Percentiles rank a stretch among this genome's conserved stretches.
These are phyloP conservation scores for Sebastes wilsoni DNA, from an alignment of 2,797 vertebrate species.

Conservation along the genomic window DNA sequence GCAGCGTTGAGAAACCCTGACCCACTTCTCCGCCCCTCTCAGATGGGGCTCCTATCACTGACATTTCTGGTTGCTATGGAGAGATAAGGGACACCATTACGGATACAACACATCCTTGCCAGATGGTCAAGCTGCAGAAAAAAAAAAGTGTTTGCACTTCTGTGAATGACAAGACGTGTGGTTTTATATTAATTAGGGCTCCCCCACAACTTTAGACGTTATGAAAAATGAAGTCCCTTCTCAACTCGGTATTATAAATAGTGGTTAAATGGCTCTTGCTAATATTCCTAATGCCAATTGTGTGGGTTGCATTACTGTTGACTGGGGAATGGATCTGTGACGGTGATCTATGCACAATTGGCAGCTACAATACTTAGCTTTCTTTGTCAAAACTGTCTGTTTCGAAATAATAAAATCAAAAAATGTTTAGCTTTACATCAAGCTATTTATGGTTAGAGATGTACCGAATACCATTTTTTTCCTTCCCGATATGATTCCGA, in stretches of 20 bases:
- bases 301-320: conserved; percentile 3
- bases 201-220: conserved; percentile 6
- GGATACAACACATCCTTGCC: conserved; percentile 39
- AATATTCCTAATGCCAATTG: not conserved
- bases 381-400: not conserved
- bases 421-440: not conserved
- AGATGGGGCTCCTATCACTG: conserved; percentile 52
- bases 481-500: too few relatives aligned
- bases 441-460: not conserved
- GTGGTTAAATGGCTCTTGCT: conserved; percentile 8
- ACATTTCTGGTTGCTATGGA: conserved; percentile 54
- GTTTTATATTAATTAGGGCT: conserved; percentile 39
- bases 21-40: conserved; percentile 50
- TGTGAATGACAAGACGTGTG: conserved; percentile 20
- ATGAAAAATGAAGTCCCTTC: not conserved
- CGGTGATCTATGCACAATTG: not conserved
- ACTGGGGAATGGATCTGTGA: not conserved
- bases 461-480: not conserved
- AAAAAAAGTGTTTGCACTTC: conserved; percentile 16
- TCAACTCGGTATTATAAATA: conserved; percentile 21
- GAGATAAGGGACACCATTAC: conserved; percentile 40
- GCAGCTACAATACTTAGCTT: not conserved
- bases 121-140: conserved; percentile 55
- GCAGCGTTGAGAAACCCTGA: conserved; percentile 44
- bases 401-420: not conserved